Conservation (phyloP, 2,888 invertebrate genomes). For the Drosophila siamana region DNA sequence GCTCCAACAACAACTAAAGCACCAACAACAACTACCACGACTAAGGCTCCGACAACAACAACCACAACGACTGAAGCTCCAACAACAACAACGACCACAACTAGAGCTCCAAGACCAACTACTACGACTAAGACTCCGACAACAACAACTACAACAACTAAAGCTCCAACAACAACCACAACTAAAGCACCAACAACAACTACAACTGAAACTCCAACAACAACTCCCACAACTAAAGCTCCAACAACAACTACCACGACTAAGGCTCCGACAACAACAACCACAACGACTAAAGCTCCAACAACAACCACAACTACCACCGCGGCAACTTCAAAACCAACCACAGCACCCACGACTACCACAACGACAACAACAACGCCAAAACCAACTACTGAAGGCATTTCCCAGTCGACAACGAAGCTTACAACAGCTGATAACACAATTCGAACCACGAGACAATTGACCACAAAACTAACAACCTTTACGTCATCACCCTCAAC, state of each 20-base stretch:
- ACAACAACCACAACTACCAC: neutral
- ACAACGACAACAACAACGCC: slow-evolving; percentile 2
- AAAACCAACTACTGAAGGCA: neutral
- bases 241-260: neutral
- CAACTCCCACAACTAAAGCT: slow-evolving; percentile 4
- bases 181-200: no score
- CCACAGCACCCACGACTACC: slow-evolving; percentile 1
- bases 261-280: neutral
- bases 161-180: no score
- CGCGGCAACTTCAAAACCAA: neutral
- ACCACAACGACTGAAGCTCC: neutral
- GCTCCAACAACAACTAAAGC: no score
- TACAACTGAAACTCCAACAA: neutral
- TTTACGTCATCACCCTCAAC: no score
- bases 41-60: slow-evolving; percentile 8
- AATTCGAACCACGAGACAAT: no score
- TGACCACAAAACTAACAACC: no score
- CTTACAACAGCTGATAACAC: no score
- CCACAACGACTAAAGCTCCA: neutral
- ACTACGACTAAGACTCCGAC: neutral
- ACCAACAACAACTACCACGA: no score
- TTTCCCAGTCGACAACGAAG: no score
- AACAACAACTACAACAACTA: no score
- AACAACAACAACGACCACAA: slow-evolving; percentile 6
- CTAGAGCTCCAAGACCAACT: slow-evolving; percentile 11